These are phyloP conservation scores for Perca fluviatilis DNA, from an alignment of 2,113 vertebrate genomes.

Conservation along the genomic window DNA sequence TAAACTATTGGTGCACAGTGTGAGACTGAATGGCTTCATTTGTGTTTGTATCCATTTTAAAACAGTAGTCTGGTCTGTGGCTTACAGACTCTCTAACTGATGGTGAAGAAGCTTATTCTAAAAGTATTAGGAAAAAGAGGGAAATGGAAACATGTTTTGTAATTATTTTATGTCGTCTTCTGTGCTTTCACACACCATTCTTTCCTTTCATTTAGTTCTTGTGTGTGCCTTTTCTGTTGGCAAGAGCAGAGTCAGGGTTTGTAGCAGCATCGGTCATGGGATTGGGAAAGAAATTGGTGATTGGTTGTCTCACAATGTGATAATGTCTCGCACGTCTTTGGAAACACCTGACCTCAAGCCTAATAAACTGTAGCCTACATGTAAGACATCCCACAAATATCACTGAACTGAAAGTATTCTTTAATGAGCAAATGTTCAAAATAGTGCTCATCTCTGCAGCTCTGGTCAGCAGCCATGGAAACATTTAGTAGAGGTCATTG, in stretches of 20 bases:
- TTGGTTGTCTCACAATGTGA: neutral
- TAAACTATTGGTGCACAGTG: too few species aligned
- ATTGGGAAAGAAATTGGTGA: neutral
- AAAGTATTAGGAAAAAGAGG: too few species aligned
- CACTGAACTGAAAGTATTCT: slow-evolving; percentile 33
- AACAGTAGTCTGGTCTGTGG: too few species aligned
- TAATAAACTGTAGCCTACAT: slow-evolving; percentile 19
- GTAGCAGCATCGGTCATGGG: neutral
- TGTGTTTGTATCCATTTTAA: too few species aligned
- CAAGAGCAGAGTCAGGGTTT: neutral
- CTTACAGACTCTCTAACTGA: too few species aligned
- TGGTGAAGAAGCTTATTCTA: too few species aligned
- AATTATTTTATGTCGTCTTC: too few species aligned
- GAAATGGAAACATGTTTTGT: too few species aligned
- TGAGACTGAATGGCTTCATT: too few species aligned
- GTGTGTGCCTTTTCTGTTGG: neutral
- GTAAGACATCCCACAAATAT: slow-evolving; percentile 17
- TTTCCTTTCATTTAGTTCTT: neutral
- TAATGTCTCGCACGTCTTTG: slow-evolving; percentile 9
- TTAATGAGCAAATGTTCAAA: slow-evolving; percentile 34
- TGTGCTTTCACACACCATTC: neutral
- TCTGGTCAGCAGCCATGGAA: slow-evolving; percentile 25
- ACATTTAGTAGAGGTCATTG: neutral
- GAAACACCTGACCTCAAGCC: slow-evolving; percentile 30
- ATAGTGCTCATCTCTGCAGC: neutral